phyloP scores from a whole-genome alignment of 2,797 vertebrate species.

The Aldrovandia affinis region DNA sequence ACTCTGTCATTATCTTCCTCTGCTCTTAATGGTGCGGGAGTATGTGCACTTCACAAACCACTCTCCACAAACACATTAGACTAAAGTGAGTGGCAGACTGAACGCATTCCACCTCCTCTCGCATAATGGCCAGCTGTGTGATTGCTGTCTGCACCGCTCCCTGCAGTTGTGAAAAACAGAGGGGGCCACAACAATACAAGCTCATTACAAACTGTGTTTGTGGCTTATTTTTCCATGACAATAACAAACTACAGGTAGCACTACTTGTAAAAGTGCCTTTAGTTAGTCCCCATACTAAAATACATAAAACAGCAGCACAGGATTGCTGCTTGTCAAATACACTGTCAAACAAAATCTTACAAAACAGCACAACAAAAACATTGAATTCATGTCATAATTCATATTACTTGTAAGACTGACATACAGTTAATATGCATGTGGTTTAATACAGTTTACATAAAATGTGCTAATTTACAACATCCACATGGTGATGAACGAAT shows the following conservation, averaged over 20 bases:
- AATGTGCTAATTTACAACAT: background rate
- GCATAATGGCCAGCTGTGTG: background rate
- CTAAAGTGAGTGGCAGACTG: background rate
- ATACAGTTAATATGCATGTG: background rate
- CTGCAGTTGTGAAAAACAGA: background rate
- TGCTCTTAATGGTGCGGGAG: background rate
- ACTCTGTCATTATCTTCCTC: background rate
- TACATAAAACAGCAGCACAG: background rate
- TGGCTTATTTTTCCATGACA: background rate
- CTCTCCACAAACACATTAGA: background rate
- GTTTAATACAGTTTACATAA: background rate
- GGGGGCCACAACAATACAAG: background rate
- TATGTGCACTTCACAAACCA: background rate
- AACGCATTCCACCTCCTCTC: background rate
- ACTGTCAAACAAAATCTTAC: background rate
- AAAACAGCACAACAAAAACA: background rate
- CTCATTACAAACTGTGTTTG: background rate
- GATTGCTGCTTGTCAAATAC: background rate
- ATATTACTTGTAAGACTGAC: background rate
- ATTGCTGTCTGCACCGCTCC: background rate
- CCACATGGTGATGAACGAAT: background rate
- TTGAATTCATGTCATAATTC: no score
- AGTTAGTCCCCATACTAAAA: no score
- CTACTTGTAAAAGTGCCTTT: background rate
- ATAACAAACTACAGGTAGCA: background rate